Conservation (phyloP, 2,888 invertebrate genomes). For the Tachystola acroxantha region DNA sequence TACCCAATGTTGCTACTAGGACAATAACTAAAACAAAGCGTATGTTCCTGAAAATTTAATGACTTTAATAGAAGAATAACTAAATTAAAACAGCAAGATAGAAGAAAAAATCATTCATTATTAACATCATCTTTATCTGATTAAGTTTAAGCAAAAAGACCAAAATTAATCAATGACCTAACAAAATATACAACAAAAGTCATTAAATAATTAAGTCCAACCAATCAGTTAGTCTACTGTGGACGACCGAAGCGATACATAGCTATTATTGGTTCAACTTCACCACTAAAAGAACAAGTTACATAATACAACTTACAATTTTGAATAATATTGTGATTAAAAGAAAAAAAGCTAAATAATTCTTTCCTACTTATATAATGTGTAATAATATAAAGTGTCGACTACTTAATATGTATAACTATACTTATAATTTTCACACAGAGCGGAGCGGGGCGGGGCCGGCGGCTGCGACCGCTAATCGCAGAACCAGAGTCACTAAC, state of each 20-base stretch:
- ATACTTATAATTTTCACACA: constrained; percentile 75
- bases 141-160: constrained; percentile 70
- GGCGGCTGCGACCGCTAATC: constrained; percentile 1
- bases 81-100: constrained; percentile 78
- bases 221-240: constrained; percentile 61
- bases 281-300: constrained; percentile 69
- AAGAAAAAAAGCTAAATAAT: constrained; percentile 75
- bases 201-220: constrained; percentile 76
- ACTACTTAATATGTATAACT: constrained; percentile 73
- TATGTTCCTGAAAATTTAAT: constrained; percentile 77
- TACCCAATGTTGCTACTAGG: too few species aligned
- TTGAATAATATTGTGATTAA: constrained; percentile 77
- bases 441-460: constrained; percentile 43
- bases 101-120: constrained; percentile 71
- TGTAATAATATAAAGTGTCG: constrained; percentile 78
- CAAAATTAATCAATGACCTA: constrained; percentile 78
- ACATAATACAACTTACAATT: constrained; percentile 76
- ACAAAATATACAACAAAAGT: constrained; percentile 79
- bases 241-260: constrained; percentile 58
- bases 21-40: constrained; percentile 33
- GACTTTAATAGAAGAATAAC: constrained; percentile 78
- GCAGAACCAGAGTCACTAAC: constrained; percentile 9
- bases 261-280: constrained; percentile 48
- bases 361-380: constrained; percentile 76
- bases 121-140: constrained; percentile 71